A percentile compares a stretch with the other conserved stretches of the same genome.
These are phyloP conservation scores for Alethe castanea DNA, from an alignment of 2,113 vertebrate genomes.

Conservation along the genomic window DNA sequence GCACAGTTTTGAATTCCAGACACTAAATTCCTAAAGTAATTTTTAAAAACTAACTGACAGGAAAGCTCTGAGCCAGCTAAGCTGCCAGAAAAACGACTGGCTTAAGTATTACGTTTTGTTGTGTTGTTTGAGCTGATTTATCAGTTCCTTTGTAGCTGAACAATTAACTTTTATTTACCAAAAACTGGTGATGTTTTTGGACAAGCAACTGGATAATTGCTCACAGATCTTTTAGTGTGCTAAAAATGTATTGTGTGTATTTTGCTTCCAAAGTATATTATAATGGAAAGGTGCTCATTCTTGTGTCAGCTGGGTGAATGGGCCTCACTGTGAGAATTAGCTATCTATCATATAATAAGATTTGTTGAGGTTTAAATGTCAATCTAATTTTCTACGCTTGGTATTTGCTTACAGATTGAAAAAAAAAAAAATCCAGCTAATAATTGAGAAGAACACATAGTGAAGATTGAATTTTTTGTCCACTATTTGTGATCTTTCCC, in stretches of 20 bases:
- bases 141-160: neutral
- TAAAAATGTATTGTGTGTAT: neutral
- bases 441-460: neutral
- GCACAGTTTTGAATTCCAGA: neutral
- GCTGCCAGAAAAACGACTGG: neutral
- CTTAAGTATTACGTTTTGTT: neutral
- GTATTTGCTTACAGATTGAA: neutral
- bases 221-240: neutral
- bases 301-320: neutral
- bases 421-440: neutral
- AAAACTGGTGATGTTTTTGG: neutral
- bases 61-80: neutral
- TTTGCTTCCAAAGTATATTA: neutral
- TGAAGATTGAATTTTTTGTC: neutral
- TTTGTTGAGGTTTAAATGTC: neutral
- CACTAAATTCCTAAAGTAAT: slow-evolving; percentile 4
- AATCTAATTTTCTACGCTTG: neutral
- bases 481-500: neutral
- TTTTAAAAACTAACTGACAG: neutral
- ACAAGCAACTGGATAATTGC: neutral
- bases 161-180: neutral
- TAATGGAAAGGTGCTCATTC: neutral
- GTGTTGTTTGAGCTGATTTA: neutral
- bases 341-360: neutral
- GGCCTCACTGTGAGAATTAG: neutral